Base-by-base conservation (phyloP, 1,140 invertebrate genomes). In the Papilio machaon region DNA sequence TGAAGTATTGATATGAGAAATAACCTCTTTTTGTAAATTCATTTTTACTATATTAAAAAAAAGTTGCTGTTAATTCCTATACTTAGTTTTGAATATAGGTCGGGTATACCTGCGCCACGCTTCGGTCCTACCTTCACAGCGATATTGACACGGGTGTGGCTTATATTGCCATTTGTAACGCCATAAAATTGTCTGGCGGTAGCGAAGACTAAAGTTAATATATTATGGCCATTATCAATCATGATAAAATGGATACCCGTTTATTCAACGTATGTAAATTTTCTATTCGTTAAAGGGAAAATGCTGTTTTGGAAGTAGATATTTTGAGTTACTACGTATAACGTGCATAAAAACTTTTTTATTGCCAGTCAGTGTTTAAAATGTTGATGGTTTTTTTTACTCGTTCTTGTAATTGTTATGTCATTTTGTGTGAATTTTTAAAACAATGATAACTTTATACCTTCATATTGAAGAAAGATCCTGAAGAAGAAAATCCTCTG, bases 141-240 rank as follows among this genome's bases (percentile, higher is more conserved):
- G 73, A 80, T 88, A 87, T 88, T 88, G 88, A 88, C 85, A 85
- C 75, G 85, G 87, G 87, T 84, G 80, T 79, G 84, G 82, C 82
- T 80, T 83, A 83, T 83, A 74, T 79, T 76, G 81, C 83, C 83
- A 84, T 84, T 85, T 84, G 81, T 80, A 80, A 81, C 35, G 54
- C 76, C 58, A 46, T 79, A 79, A 79, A 79, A 79, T 35, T 79
- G 76, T 79, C 76, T 79, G 58, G 17, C 76, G 76, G 1, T 77
- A 4, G 19, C n/a, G 35, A 60, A 58, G 15, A 35, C 35, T 60
- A 17, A 67, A 60, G 35, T 15, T 38, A 35, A 19, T 58, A 46
- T 67, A 35, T 79, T 67, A 67, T 79, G 19, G 76, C 38, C 43
- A 11, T 60, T 64, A 60, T 79, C 76, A 64, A 79, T 79, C 76